Conservation (phyloP, 2,888 invertebrate species). For the Phalera bucephala region DNA sequence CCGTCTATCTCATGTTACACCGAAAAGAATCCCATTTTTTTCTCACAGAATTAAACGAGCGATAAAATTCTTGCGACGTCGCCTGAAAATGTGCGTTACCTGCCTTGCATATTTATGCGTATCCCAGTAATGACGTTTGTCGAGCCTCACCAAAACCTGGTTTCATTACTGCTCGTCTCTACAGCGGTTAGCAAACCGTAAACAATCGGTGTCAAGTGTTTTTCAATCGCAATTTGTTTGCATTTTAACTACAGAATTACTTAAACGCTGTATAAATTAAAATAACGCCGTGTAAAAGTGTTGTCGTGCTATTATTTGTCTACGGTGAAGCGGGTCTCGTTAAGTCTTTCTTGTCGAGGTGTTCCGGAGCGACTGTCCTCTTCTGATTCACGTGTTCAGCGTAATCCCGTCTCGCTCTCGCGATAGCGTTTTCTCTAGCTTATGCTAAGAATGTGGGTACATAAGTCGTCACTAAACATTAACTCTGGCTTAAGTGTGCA, state of each 20-base stretch:
- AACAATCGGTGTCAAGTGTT: conserved; percentile 73
- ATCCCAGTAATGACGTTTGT: conserved; percentile 80
- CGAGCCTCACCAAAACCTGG: conserved; percentile 58
- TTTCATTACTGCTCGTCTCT: conserved; percentile 72
- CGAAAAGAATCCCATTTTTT: conserved; percentile 76
- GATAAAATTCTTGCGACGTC: conserved; percentile 83
- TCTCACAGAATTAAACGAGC: conserved; percentile 80
- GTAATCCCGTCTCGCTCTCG: conserved; percentile 40
- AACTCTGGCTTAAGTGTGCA: conserved; percentile 72
- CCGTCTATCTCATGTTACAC: conserved; percentile 72
- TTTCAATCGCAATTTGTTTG: conserved; percentile 64
- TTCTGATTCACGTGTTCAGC: conserved; percentile 35
- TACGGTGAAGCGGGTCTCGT: conserved; percentile 44
- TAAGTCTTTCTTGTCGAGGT: conserved; percentile 46
- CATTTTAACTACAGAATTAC: conserved; percentile 52
- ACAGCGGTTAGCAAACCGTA: conserved; percentile 58
- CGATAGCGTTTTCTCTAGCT: conserved; percentile 47
- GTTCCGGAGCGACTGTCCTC: conserved; percentile 34
- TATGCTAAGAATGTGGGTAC: conserved; percentile 69
- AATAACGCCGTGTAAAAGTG: conserved; percentile 42
- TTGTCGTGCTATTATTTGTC: conserved; percentile 43
- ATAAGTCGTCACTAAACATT: conserved; percentile 72
- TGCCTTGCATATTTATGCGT: conserved; percentile 83
- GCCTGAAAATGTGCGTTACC: conserved; percentile 83
- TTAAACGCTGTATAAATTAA: conserved; percentile 62